Percentiles rank a stretch among this genome's conserved stretches.
Conservation (phyloP, 2,888 invertebrate genomes). For the Parasteatoda lunata region DNA sequence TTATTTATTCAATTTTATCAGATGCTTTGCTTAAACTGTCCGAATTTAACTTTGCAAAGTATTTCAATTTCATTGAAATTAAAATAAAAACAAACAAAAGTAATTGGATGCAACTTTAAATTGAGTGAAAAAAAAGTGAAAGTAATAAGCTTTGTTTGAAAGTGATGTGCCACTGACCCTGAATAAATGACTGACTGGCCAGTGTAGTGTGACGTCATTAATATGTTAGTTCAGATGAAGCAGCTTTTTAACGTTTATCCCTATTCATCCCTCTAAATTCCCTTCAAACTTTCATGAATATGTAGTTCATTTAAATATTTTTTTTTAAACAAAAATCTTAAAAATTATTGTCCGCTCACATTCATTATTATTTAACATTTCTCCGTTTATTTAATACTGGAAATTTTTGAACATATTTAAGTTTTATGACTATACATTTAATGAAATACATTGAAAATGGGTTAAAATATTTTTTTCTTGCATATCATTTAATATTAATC, state of each 20-base stretch:
- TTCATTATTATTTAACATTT: not conserved
- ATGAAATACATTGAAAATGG: no score
- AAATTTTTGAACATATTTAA: no score
- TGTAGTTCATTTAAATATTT: not conserved
- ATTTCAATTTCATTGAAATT: no score
- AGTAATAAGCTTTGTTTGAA: slow-evolving; percentile 26
- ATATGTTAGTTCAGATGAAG: slow-evolving; percentile 4
- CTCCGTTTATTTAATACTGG: no score
- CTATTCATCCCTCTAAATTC: slow-evolving; percentile 18
- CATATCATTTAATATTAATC: no score
- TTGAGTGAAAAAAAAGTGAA: slow-evolving; percentile 5
- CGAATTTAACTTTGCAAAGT: no score
- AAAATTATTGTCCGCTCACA: not conserved
- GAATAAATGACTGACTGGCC: slow-evolving; percentile 48
- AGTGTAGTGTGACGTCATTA: slow-evolving; percentile 40
- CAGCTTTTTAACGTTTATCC: not conserved
- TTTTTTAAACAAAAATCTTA: not conserved
- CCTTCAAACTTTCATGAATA: not conserved
- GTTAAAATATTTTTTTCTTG: no score
- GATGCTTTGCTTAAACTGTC: no score
- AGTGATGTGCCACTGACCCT: slow-evolving; percentile 61
- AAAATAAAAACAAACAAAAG: no score
- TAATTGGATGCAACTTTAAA: no score
- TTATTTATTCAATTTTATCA: no score
- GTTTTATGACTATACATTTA: no score